phyloP scores from a whole-genome alignment of 2,797 vertebrate species.

The Orientallactaga sibirica region DNA sequence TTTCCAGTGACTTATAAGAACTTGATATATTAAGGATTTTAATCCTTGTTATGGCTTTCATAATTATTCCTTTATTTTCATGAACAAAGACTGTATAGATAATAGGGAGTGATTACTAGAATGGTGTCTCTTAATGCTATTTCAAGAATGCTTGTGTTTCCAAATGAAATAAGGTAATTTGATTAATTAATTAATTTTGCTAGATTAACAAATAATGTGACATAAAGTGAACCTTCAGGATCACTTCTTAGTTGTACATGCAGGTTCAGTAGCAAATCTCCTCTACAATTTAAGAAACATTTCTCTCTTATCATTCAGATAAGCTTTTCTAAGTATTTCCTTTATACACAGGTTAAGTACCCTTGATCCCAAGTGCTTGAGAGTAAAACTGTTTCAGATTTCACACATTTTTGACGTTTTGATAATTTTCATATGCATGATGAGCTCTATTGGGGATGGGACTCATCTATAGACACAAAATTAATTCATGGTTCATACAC shows the following conservation, averaged over 20 bases:
- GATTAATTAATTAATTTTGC: background rate
- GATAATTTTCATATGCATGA: background rate
- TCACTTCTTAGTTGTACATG: slow-evolving; percentile 22
- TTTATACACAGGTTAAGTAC: background rate
- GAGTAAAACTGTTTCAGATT: background rate
- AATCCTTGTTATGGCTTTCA: background rate
- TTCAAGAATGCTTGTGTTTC: slow-evolving; percentile 18
- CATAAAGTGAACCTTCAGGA: slow-evolving; percentile 5
- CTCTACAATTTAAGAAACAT: background rate
- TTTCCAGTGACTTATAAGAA: slow-evolving; percentile 53
- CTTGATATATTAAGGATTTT: background rate
- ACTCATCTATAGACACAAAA: background rate
- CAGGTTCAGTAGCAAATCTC: slow-evolving; percentile 23
- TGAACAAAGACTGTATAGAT: slow-evolving; percentile 23
- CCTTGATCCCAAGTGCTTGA: too few species aligned
- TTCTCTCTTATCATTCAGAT: background rate
- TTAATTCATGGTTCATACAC: background rate
- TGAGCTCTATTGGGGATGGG: background rate
- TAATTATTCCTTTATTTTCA: slow-evolving; percentile 64
- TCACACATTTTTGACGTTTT: background rate
- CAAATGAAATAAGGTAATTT: slow-evolving; percentile 32
- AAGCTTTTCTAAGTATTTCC: slow-evolving; percentile 49
- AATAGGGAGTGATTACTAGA: slow-evolving; percentile 24
- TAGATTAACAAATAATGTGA: slow-evolving; percentile 30
- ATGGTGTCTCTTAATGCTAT: background rate